Base-by-base conservation (phyloP, 53 echinoderm and acorn worm species). In the Crossaster papposus region DNA sequence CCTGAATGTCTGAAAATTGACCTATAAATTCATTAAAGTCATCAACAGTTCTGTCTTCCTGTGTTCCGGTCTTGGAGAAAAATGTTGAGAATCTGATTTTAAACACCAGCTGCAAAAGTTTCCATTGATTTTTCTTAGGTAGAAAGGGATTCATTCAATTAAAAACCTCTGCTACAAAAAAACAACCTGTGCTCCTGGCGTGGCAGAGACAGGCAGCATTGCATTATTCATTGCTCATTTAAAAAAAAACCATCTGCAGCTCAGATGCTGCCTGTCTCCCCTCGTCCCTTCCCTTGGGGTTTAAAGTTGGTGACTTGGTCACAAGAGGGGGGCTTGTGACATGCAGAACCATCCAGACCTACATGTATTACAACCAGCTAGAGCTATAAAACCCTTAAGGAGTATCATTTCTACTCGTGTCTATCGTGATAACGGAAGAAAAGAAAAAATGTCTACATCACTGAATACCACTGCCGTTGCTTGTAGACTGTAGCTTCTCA, bases 201-300 rank as follows among this genome's bases (percentile, higher is more conserved):
- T 17, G 20, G 51, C 73, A 32, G 18, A 85, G 53, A 30, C 53
- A 22, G 50, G 71, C 71, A 83, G 51, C 70, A 83, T 71, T 85
- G 74, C 85, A 85, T 85, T 72, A 85, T 85, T 85, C 85, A 85
- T 73, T 75, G 75, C 72, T 85, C 75, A 53, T 73, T 73, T 33
- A 18, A 7, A 7, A 0, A 7, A 7, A 7, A 44, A 32, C 62
- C 81, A 31, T 32, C 81, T 13, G n/a, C n/a, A n/a, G n/a, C n/a
- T n/a, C n/a, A n/a, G n/a, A n/a, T n/a, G n/a, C 18, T 38, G 51
- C 75, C 85, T 52, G 14, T 2, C 14, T 18, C 31, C 32, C 85
- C 51, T 11, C 44, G 31, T 20, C 0, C n/a, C 55, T 54, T 6
- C 26, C 24, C 79, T 52, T 68, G 68, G 68, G 68, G 68, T 26